These are phyloP conservation scores for Ptychochromis oligacanthus DNA, from an alignment of 2,113 vertebrate genomes.

Conservation along the genomic window DNA sequence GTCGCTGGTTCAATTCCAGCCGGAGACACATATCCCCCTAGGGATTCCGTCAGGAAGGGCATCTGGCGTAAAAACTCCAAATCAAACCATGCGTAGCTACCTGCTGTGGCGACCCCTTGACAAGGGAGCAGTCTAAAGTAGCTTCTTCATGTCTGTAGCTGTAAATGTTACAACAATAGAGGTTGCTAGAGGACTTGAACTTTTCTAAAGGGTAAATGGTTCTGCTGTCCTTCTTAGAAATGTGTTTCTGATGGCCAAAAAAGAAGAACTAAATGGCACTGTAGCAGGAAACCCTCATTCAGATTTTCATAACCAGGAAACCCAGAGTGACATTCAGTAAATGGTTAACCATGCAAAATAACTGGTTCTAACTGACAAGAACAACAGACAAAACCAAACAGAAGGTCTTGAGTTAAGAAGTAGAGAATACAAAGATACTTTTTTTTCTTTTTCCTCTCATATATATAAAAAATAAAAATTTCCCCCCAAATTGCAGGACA, in stretches of 20 bases:
- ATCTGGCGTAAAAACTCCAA: too few relatives aligned
- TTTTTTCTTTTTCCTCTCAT: too few relatives aligned
- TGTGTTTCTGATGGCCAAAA: neutral
- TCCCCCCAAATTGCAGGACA: constrained; percentile 79
- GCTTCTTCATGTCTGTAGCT: neutral
- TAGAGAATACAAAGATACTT: neutral
- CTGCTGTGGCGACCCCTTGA: too few relatives aligned
- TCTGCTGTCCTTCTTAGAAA: neutral
- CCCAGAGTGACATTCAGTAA: neutral
- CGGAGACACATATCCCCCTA: too few relatives aligned
- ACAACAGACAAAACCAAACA: neutral
- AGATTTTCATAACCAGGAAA: neutral
- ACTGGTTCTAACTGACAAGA: neutral
- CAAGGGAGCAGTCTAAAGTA: too few relatives aligned
- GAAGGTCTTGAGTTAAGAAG: neutral
- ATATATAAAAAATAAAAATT: too few relatives aligned
- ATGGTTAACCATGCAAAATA: neutral
- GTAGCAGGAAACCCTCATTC: neutral
- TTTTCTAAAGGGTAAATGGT: too few relatives aligned
- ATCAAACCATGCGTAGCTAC: too few relatives aligned
- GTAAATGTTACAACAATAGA: neutral
- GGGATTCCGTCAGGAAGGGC: too few relatives aligned
- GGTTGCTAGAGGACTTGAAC: neutral
- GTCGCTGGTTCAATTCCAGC: too few relatives aligned
- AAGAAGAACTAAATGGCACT: neutral